Evolutionary conservation across 2,113 vertebrate species (phyloP).

Genomic region (Callipepla squamata): DNA sequence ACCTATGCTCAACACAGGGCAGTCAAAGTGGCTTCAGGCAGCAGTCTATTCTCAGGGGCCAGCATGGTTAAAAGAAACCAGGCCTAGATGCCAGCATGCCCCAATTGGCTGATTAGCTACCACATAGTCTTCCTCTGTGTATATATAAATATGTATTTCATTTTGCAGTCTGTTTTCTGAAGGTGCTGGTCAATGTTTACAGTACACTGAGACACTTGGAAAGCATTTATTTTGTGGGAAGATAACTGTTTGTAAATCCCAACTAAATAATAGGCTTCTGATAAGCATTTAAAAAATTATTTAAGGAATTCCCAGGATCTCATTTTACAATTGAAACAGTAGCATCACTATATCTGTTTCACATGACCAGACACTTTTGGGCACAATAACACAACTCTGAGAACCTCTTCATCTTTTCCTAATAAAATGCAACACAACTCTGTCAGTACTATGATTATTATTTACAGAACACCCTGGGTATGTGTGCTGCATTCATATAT

Average conservation of each 20-base stretch:
- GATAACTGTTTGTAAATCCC: constrained; percentile 46
- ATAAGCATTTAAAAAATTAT: constrained; percentile 34
- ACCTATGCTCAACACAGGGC: constrained; percentile 25
- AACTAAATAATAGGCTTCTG: not conserved
- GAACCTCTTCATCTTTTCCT: not conserved
- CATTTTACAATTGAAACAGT: constrained; percentile 14
- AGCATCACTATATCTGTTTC: not conserved
- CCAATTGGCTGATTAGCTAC: constrained; percentile 19
- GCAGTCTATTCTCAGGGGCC: not conserved
- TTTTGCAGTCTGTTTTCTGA: constrained; percentile 10
- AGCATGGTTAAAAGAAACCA: not conserved
- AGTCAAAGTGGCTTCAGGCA: constrained; percentile 47
- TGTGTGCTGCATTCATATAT: not conserved
- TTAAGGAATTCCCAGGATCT: constrained; percentile 14
- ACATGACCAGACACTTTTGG: not conserved
- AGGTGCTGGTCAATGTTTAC: constrained; percentile 54
- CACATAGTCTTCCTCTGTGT: not conserved
- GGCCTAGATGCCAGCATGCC: constrained; percentile 10
- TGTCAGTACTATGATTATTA: not conserved
- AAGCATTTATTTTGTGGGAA: constrained; percentile 26
- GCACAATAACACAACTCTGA: not conserved
- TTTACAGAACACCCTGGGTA: not conserved
- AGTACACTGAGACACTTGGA: not conserved
- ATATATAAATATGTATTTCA: not conserved
- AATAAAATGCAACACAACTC: not conserved